Conservation (phyloP, 2,888 invertebrate species). For the Crepidodera aurea region DNA sequence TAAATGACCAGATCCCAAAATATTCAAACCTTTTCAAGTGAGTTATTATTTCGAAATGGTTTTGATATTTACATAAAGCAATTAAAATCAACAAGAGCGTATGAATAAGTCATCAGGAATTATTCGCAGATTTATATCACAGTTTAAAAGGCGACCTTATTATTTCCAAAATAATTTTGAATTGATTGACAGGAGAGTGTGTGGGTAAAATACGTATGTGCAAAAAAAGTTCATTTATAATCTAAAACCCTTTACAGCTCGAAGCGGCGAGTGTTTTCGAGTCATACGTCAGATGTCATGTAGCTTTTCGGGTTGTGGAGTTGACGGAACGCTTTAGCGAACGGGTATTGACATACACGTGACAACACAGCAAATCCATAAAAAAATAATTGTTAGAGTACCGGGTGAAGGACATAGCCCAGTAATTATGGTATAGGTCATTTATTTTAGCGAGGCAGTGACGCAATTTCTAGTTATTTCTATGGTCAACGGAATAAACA, state of each 20-base stretch:
- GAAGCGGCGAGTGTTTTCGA: slow-evolving; percentile 11
- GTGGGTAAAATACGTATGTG: slow-evolving; percentile 1
- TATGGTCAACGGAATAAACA: too few relatives aligned
- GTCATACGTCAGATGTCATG: slow-evolving; percentile 13
- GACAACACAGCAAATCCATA: background rate
- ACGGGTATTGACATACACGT: slow-evolving; percentile 5
- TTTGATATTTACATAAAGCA: background rate
- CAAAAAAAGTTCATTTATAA: slow-evolving; percentile 14
- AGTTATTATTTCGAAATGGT: background rate
- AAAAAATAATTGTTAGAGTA: background rate
- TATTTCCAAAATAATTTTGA: background rate
- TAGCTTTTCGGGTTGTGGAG: slow-evolving; percentile 1
- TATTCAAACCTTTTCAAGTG: background rate
- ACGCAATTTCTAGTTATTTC: too few relatives aligned
- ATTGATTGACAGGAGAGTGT: background rate
- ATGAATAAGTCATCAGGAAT: background rate
- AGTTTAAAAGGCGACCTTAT: background rate
- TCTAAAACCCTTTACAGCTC: slow-evolving; percentile 2
- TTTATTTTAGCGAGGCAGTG: too few relatives aligned
- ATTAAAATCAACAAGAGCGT: background rate
- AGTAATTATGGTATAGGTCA: too few relatives aligned
- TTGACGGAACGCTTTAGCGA: background rate
- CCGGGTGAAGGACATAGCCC: too few relatives aligned
- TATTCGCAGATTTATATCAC: background rate
- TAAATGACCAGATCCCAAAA: background rate